Evolutionary conservation across 2,797 vertebrate genomes (phyloP).

Genomic region (Typhlichthys eigenmanni): DNA sequence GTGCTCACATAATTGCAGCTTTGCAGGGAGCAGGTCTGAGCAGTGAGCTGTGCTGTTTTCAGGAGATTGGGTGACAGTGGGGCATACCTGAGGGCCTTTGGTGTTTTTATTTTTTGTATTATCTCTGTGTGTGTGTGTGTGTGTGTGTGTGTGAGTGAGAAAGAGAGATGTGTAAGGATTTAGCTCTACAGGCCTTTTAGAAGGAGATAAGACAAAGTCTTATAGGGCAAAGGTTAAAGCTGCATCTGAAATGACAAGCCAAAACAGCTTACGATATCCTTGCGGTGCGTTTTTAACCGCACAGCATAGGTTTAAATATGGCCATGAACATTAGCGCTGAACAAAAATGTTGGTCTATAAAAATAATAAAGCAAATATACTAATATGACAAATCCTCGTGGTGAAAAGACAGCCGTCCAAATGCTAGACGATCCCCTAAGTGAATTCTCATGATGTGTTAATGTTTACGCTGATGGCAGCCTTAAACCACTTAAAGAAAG

Average conservation of each 20-base stretch:
- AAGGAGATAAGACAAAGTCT: slow-evolving; percentile 67
- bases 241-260: slow-evolving; percentile 65
- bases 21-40: slow-evolving; percentile 85
- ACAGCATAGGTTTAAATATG: slow-evolving; percentile 24
- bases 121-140: slow-evolving; percentile 22
- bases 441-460: slow-evolving; percentile 50
- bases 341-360: slow-evolving; percentile 35
- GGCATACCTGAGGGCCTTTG: slow-evolving; percentile 69
- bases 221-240: slow-evolving; percentile 70
- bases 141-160: slow-evolving; percentile 36
- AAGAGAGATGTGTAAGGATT: slow-evolving; percentile 64
- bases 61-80: slow-evolving; percentile 80
- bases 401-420: slow-evolving; percentile 68
- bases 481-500: slow-evolving; percentile 52
- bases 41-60: slow-evolving; percentile 78
- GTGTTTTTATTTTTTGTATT: slow-evolving; percentile 35
- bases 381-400: slow-evolving; percentile 62
- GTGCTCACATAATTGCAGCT: slow-evolving; percentile 85
- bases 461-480: slow-evolving; percentile 48
- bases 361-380: slow-evolving; percentile 35
- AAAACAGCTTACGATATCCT: slow-evolving; percentile 52
- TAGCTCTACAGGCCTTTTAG: slow-evolving; percentile 69
- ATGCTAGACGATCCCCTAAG: slow-evolving; percentile 57
- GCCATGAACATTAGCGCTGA: slow-evolving; percentile 54
- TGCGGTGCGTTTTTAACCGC: slow-evolving; percentile 7